Evolutionary conservation across 2,797 vertebrate genomes (phyloP), one percentile per base, ranked within the genome.

Genomic region (Spinus pinus): DNA sequence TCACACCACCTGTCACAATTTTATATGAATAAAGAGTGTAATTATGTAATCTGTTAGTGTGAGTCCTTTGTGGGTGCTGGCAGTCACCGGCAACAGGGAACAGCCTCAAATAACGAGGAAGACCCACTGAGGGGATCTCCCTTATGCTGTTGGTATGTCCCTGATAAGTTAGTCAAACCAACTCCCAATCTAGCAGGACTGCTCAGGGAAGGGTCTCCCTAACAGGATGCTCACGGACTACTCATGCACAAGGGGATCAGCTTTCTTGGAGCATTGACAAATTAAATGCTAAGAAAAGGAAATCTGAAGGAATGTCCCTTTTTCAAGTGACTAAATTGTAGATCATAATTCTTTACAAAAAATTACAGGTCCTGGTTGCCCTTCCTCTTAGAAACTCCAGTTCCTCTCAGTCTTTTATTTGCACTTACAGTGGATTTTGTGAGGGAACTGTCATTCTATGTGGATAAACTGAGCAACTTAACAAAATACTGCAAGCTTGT

Each of bases 401-500:
- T 75, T 51, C 66, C 89, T 92, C 70, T 96, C 94, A 80, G 75
- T 86, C 64, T 91, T 85, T 49, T 95, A 72, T 94, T 97, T 96
- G 67, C n/a, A 42, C 86, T 91, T 74, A 61, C 73, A 93, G 89
- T 95, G 86, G 87, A 92, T 95, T 96, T 96, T 91, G 62, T 94
- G 81, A 96, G 37, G 7, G 19, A 97, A 89, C 44, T 90, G 81
- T 72, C 53, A 87, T 90, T 95, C 79, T 46, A 42, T 75, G 41
- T 83, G 69, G 85, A 80, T 95, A 95, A 97, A 96, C 14, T 56
- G 81, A 94, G 50, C 14, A 14, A 78, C 81, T 81, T 96, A 91
- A 95, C 50, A 94, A 96, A 97, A 95, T 49, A 66, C n/a, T 84
- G 78, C 53, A 94, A 88, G 73, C 23, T 90, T 96, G 53, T 86